Percentiles rank a stretch among this genome's conserved stretches.
phyloP scores from a whole-genome alignment of 2,797 vertebrate species.

The Meda fulgida region DNA sequence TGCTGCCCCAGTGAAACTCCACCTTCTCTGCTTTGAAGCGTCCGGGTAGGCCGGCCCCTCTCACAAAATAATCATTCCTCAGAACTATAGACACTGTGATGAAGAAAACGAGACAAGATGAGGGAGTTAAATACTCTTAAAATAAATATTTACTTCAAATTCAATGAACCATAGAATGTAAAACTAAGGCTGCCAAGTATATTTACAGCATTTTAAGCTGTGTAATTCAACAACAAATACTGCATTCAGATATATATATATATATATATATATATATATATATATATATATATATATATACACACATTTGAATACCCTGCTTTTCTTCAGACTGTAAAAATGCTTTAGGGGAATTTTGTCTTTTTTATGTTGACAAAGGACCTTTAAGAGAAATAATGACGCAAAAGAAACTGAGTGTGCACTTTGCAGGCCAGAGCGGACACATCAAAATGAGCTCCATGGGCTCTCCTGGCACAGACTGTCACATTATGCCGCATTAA shows the following conservation, averaged over 20 bases:
- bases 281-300: background rate
- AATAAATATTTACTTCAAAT: slow-evolving; percentile 18
- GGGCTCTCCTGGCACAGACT: slow-evolving; percentile 22
- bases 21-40: slow-evolving; percentile 98
- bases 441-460: slow-evolving; percentile 29
- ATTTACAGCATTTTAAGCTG: background rate
- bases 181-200: background rate
- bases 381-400: slow-evolving; percentile 33
- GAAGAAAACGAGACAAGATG: slow-evolving; percentile 11
- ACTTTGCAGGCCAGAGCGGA: slow-evolving; percentile 7
- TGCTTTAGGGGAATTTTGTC: background rate
- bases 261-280: background rate
- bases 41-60: slow-evolving; percentile 91
- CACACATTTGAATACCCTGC: background rate
- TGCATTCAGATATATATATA: background rate
- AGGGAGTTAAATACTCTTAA: slow-evolving; percentile 21
- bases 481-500: slow-evolving; percentile 46
- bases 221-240: background rate
- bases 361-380: slow-evolving; percentile 34
- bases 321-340: slow-evolving; percentile 3
- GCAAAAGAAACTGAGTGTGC: slow-evolving; percentile 22
- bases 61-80: slow-evolving; percentile 95
- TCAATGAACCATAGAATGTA: background rate
- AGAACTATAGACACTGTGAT: slow-evolving; percentile 91
- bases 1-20: slow-evolving; percentile 98